Evolutionary conservation across 2,888 invertebrate genomes (phyloP).

Genomic region (Neoitamus cyanurus): DNA sequence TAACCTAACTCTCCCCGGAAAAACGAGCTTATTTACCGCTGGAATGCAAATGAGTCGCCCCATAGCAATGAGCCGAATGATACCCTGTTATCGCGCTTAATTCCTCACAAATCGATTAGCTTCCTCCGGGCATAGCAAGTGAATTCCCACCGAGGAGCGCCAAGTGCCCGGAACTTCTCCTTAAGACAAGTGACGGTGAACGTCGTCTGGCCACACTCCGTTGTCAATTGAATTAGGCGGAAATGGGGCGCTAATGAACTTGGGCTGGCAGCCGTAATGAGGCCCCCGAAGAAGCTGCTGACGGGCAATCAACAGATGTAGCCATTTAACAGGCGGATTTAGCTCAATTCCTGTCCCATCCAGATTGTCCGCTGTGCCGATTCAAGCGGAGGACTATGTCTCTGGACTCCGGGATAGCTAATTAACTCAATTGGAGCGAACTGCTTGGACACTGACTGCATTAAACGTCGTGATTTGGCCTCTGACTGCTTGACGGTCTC

Average conservation of each 20-base stretch:
- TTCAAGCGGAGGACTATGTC: not conserved
- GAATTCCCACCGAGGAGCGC: not conserved
- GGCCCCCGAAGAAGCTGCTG: not conserved
- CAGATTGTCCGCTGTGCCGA: not conserved
- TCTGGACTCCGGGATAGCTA: not conserved
- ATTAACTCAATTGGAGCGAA: slow-evolving; percentile 13
- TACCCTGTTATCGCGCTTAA: not conserved
- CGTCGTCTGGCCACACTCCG: not conserved
- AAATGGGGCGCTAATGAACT: slow-evolving; percentile 29
- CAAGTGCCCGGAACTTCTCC: not conserved
- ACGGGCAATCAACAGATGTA: slow-evolving; percentile 7
- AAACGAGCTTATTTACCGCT: not conserved
- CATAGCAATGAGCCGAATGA: not conserved
- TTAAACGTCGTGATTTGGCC: not conserved
- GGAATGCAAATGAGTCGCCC: not conserved
- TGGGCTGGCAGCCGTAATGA: slow-evolving; percentile 21
- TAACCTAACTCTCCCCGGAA: not conserved
- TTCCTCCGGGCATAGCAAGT: not conserved
- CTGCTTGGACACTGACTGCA: not conserved
- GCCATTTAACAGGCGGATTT: not conserved
- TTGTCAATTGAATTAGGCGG: slow-evolving; percentile 16
- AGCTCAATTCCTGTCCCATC: not conserved
- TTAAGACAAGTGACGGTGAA: not conserved
- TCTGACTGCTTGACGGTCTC: not conserved
- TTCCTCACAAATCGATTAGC: not conserved